Evolutionary conservation across 2,888 invertebrate species (phyloP).

Genomic region (Drosophila borborema): DNA sequence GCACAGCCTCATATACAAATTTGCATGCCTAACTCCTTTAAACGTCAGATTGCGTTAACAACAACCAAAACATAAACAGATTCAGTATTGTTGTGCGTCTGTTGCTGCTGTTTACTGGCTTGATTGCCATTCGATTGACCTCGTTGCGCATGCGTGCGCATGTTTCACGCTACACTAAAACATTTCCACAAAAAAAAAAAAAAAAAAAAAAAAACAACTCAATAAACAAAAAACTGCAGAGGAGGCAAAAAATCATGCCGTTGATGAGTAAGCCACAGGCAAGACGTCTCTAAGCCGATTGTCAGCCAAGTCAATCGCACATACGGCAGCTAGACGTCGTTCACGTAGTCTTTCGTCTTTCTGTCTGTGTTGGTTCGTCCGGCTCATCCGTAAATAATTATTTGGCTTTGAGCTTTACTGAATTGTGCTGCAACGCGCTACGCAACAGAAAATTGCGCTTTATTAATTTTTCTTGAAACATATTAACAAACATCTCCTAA

Average conservation of each 20-base stretch:
- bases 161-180: slow-evolving; percentile 79
- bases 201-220: slow-evolving; percentile 16
- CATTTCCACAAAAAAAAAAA: slow-evolving; percentile 59
- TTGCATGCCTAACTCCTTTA: background rate
- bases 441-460: slow-evolving; percentile 67
- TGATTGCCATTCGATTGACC: slow-evolving; percentile 80
- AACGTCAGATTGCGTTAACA: background rate
- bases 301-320: slow-evolving; percentile 41
- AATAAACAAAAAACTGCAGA: slow-evolving; percentile 22
- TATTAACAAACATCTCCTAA: slow-evolving; percentile 62
- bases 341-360: background rate
- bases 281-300: slow-evolving; percentile 34
- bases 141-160: slow-evolving; percentile 81
- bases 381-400: slow-evolving; percentile 20
- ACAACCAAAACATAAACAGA: slow-evolving; percentile 4
- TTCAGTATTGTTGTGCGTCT: slow-evolving; percentile 29
- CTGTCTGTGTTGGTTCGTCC: background rate
- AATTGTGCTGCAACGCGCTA: slow-evolving; percentile 45
- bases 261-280: slow-evolving; percentile 70
- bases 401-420: slow-evolving; percentile 47
- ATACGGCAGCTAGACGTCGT: slow-evolving; percentile 11
- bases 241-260: slow-evolving; percentile 40
- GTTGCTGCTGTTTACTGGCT: slow-evolving; percentile 40
- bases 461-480: slow-evolving; percentile 10
- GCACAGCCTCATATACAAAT: background rate